Base-by-base conservation (phyloP, 2,888 invertebrate genomes). In the Latrodectus hesperus region DNA sequence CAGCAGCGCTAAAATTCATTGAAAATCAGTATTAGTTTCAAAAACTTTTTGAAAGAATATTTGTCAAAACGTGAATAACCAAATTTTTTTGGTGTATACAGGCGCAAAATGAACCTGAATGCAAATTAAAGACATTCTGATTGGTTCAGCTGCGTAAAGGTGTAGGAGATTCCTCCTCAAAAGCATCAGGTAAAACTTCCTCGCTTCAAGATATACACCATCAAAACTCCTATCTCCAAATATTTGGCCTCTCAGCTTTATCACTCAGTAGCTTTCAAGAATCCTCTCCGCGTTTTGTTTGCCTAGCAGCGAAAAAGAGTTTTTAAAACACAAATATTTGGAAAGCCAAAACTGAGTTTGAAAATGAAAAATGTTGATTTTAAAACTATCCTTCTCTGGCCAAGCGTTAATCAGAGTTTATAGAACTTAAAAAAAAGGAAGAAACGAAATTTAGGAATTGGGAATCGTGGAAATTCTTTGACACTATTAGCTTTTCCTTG, bases 311-410 rank as follows among this genome's bases (percentile, higher is more conserved):
- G 72, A 10, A 49, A 77, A 71, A 76, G 22, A 71, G 86, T 87
- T 87, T 87, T 87, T 87, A 82, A 87, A 87, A 87, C 86, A 81
- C 86, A 87, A 87, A 87, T 87, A 87, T 87, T 87, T 87, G 86
- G 77, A 52, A 74, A 52, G 16, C 38, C 38, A 74, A 68, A 77
- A 64, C 60, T 52, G 73, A 49, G 53, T n/a, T 73, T 52, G 22
- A 75, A 76, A 86, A 86, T 81, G 81, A 87, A 87, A 87, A 87
- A 84, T 78, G 60, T 60, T 60, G 60, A 6, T 16, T 60, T 60
- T 49, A 38, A n/a, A 53, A 70, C 70, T 51, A 12, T 68, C 68
- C 26, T 51, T 78, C 55, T n/a, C 16, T 53, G 67, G 14, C 68
- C 17, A n/a, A 60, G 60, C 12, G 12, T 16, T 60, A 60, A 60